Conservation (phyloP, 1,140 invertebrate genomes). For the Eubasilissa regina region DNA sequence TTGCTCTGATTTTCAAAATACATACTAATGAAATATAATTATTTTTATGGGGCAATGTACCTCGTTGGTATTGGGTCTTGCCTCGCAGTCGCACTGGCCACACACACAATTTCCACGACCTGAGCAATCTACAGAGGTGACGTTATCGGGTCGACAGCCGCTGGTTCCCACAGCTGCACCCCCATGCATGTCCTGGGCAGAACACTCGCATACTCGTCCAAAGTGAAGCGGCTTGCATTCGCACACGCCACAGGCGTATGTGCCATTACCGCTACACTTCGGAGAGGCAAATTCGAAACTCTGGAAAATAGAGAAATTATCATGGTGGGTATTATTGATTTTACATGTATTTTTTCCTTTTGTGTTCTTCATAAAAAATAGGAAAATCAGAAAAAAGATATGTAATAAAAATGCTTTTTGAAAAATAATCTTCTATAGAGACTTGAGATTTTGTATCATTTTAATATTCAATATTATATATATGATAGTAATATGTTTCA, state of each 20-base stretch:
- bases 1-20: no score
- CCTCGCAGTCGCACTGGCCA: constrained; percentile 84
- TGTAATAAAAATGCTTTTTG: no score
- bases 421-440: no score
- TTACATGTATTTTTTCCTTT: neutral
- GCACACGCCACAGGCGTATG: constrained; percentile 91
- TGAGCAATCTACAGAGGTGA: constrained; percentile 80
- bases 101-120: constrained; percentile 86
- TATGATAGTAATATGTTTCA: no score
- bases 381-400: no score
- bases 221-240: constrained; percentile 85
- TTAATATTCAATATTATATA: no score
- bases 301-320: constrained; percentile 11
- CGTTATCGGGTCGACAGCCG: constrained; percentile 84
- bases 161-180: constrained; percentile 69
- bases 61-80: constrained; percentile 72
- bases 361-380: neutral
- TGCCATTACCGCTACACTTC: constrained; percentile 79
- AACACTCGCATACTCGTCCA: constrained; percentile 92
- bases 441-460: no score
- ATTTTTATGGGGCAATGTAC: no score
- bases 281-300: constrained; percentile 64
- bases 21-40: no score
- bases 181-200: constrained; percentile 70
- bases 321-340: neutral